Base-by-base conservation (phyloP, 2,888 invertebrate genomes). In the Lymantria dispar region DNA sequence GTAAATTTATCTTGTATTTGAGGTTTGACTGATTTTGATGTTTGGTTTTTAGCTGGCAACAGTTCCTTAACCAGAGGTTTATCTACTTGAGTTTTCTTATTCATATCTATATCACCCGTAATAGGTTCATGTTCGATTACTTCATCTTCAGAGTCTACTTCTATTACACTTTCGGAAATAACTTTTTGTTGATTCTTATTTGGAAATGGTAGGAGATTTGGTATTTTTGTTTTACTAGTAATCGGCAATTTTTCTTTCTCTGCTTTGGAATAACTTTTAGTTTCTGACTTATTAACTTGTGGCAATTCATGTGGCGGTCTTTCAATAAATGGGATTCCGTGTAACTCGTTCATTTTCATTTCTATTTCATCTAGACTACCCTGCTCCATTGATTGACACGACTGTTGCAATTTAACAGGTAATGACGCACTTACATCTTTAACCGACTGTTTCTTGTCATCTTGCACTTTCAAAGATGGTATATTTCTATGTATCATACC, bases 341-440 rank as follows among this genome's bases (percentile, higher is more conserved):
- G 91, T 48, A 90, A 68, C 64, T 90, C 90, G 53, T 89, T 90
- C 90, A 91, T 90, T 71, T 89, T 85, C 76, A 80, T 85, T 77
- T 91, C 90, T 51, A 91, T 87, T 41, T 82, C 86, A 57, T 90
- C 87, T 42, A 87, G 64, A 7, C 74, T 67, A 15, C 59, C 69
- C 43, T 69, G 65, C 39, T 76, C 69, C 30, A 63, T 62, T 12
- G 66, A 54, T 48, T 70, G 63, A 44, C 70, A 66, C 30, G 55
- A 58, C 47, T 62, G 60, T 41, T 55, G 56, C 49, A 0, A 5
- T 41, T 67, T 72, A 45, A 57, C 62, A 50, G 53, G 63, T 53
- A 62, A 69, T 39, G 59, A 44, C 13, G 48, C 46, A 31, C 44
- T 49, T 12, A 56, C 57, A 47, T 68, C 60, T 52, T 76, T 67